Evolutionary conservation across 2,113 vertebrate species (phyloP).

Genomic region (Stegostoma tigrinum): DNA sequence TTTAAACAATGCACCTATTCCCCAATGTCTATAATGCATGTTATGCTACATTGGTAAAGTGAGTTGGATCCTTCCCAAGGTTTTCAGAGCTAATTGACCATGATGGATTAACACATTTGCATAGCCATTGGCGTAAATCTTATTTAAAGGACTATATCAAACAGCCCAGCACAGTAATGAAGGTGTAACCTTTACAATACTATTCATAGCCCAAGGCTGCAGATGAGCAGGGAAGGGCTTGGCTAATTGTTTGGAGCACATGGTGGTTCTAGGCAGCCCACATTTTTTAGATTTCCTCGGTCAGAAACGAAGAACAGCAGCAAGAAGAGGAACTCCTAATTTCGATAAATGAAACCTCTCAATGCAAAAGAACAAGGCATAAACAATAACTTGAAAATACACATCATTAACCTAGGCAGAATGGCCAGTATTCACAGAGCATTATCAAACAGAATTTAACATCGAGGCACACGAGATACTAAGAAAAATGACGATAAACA

Average conservation of each 20-base stretch:
- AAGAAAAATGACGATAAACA: no score
- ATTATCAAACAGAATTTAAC: no score
- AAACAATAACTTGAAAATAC: no score
- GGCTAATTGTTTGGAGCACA: neutral
- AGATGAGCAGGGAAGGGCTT: neutral
- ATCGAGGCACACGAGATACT: no score
- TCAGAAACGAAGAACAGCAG: neutral
- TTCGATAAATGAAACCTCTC: no score
- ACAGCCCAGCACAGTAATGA: neutral
- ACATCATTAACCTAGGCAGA: no score
- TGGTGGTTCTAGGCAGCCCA: neutral
- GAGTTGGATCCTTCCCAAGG: neutral
- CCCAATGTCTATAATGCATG: neutral
- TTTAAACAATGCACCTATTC: neutral
- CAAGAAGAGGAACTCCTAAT: no score
- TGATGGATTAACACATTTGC: neutral
- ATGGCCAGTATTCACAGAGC: no score
- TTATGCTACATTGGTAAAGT: neutral
- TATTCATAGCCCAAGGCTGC: neutral
- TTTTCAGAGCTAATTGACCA: neutral
- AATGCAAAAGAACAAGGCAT: no score
- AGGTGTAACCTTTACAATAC: neutral
- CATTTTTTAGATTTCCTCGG: neutral
- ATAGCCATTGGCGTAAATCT: neutral
- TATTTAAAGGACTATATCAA: neutral